Base-by-base conservation (phyloP, 2,888 invertebrate genomes). In the Hypomecis atomaria region DNA sequence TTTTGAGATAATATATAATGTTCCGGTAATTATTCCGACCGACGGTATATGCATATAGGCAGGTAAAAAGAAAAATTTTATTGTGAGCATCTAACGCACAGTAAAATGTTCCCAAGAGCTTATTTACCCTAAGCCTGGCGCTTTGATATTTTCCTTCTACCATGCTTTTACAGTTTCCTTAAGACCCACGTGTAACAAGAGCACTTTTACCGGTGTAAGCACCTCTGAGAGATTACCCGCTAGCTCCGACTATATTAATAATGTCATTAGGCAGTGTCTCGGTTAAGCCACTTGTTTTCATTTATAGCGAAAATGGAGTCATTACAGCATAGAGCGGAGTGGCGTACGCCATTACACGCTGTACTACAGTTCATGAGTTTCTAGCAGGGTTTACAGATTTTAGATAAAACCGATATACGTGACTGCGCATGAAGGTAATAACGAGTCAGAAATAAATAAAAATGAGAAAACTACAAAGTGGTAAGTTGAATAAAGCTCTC, bases 291-390 rank as follows among this genome's bases (percentile, higher is more conserved):
- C 85, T 86, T 86, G 85, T 87, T 86, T 86, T 86, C 87, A 86
- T 87, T 87, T 87, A 79, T 81, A 78, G 77, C 74, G 76, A 74
- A 71, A 85, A 86, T 86, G 84, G 84, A 76, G 83, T 87, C 87
- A 84, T 87, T 87, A 87, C 74, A 68, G 79, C 81, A 86, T 86
- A 88, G 85, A 86, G 87, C 86, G 80, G 81, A 87, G 84, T 84
- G 85, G 76, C 85, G 85, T 85, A 81, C 73, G 73, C 84, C 83
- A 85, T 85, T 85, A 85, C 67, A 79, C 65, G 11, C n/a, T 57
- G 13, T 40, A 65, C 1, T 13, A 43, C 60, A 65, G 65, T 56
- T 38, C 2, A 5, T 10, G 47, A 60, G 50, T 5, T 65, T 43
- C 42, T 40, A 34, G 59, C 36, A 50, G 11, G 23, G 11, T 23